A percentile compares a stretch with the other conserved stretches of the same genome.
These are phyloP conservation scores for Halcyon smyrnensis DNA, from an alignment of 2,797 vertebrate species.

Conservation along the genomic window DNA sequence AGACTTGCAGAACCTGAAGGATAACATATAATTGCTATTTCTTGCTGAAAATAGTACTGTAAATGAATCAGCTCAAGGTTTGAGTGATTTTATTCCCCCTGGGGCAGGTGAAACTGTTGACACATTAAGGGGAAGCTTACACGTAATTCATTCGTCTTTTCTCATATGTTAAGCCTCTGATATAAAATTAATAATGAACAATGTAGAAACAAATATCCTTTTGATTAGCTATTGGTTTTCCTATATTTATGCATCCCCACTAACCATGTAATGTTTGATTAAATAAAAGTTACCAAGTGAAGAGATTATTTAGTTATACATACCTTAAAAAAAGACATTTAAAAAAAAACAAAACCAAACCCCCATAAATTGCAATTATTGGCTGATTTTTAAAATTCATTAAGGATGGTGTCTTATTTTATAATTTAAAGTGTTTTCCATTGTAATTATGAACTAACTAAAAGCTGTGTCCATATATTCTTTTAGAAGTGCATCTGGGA, in stretches of 20 bases:
- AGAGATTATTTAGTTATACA: not conserved
- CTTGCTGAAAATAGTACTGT: not conserved
- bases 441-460: not conserved
- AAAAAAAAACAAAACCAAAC: not conserved
- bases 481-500: not conserved
- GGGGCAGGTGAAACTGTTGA: not conserved
- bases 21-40: not conserved
- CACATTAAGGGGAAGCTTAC: not conserved
- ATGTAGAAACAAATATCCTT: not conserved
- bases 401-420: not conserved
- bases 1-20: not conserved
- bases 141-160: not conserved
- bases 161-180: not conserved
- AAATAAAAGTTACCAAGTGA: not conserved
- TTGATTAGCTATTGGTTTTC: not conserved
- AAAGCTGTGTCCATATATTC: not conserved
- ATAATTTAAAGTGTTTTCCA: not conserved
- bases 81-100: not conserved
- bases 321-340: not conserved
- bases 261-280: not conserved
- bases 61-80: slow-evolving; percentile 1
- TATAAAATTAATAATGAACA: slow-evolving; percentile 2
- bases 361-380: not conserved
- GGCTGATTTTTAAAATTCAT: not conserved
- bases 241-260: not conserved